These are phyloP conservation scores for Hyperoplus lanceolatus DNA, from an alignment of 2,797 vertebrate species.

Conservation along the genomic window DNA sequence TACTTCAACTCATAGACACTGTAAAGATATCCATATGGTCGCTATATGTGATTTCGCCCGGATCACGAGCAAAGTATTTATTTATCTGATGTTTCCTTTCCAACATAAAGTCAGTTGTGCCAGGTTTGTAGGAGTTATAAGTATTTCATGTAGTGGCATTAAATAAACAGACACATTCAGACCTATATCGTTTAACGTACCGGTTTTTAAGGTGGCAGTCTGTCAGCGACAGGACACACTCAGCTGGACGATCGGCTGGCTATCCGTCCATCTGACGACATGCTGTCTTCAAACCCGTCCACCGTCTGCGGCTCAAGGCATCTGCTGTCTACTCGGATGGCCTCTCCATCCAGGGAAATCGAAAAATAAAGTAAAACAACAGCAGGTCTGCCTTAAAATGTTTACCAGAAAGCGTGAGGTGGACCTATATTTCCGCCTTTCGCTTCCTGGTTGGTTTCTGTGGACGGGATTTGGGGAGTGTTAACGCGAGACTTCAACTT, in stretches of 20 bases:
- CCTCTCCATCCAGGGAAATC: conserved; percentile 2
- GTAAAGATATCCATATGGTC: conserved; percentile 12
- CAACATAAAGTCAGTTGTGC: not conserved
- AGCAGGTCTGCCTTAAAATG: not conserved
- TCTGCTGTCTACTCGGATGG: not conserved
- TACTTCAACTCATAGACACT: not conserved
- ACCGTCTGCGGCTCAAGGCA: not conserved
- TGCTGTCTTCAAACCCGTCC: conserved; percentile 27
- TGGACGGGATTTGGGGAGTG: conserved; percentile 49
- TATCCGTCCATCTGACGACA: conserved; percentile 52
- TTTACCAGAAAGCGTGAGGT: conserved; percentile 55
- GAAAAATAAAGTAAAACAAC: no score
- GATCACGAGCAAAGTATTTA: not conserved
- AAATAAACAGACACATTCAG: not conserved
- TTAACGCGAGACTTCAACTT: conserved; percentile 61
- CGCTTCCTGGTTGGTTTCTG: conserved; percentile 71
- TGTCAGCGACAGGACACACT: conserved; percentile 57
- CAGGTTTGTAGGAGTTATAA: not conserved
- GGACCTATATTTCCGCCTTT: conserved; percentile 69
- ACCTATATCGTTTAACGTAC: conserved; percentile 43
- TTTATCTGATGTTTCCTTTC: not conserved
- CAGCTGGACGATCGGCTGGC: conserved; percentile 42
- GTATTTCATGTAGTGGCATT: rapidly evolving
- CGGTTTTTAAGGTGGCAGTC: conserved; percentile 46
- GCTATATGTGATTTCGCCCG: not conserved